Conservation (phyloP, 2,113 vertebrate genomes). For the Gyps fulvus region DNA sequence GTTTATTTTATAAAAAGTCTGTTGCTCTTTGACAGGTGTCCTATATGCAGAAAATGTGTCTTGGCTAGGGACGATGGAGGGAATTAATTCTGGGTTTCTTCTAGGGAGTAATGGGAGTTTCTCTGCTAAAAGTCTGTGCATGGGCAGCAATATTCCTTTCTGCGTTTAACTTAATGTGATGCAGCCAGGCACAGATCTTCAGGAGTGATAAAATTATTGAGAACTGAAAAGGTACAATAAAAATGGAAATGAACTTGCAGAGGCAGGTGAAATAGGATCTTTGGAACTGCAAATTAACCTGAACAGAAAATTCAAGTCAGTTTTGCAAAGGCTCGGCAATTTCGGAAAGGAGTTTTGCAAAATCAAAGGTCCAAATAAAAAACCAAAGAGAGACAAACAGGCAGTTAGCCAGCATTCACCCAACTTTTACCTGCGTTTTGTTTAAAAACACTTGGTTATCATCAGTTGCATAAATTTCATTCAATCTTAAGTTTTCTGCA, state of each 20-base stretch:
- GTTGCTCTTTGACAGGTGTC: slow-evolving; percentile 75
- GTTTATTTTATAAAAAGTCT: slow-evolving; percentile 71
- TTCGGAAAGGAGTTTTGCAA: neutral
- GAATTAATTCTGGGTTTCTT: slow-evolving; percentile 52
- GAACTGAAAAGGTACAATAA: neutral
- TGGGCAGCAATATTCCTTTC: neutral
- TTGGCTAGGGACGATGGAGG: neutral
- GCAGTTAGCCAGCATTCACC: neutral
- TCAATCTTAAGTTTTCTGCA: neutral
- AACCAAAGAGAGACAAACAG: neutral
- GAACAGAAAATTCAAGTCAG: neutral
- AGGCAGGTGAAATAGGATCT: neutral
- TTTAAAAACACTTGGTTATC: neutral
- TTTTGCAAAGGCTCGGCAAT: neutral
- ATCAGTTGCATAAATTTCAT: neutral
- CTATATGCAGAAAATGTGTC: neutral
- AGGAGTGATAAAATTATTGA: neutral
- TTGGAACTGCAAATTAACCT: neutral
- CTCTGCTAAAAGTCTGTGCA: neutral
- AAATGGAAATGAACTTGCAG: neutral
- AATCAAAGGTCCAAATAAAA: neutral
- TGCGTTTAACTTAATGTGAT: neutral
- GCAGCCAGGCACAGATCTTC: neutral
- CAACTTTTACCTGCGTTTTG: neutral
- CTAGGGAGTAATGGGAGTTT: slow-evolving; percentile 24